Evolutionary conservation across 2,888 invertebrate species (phyloP).

Genomic region (Dendrolimus pini): DNA sequence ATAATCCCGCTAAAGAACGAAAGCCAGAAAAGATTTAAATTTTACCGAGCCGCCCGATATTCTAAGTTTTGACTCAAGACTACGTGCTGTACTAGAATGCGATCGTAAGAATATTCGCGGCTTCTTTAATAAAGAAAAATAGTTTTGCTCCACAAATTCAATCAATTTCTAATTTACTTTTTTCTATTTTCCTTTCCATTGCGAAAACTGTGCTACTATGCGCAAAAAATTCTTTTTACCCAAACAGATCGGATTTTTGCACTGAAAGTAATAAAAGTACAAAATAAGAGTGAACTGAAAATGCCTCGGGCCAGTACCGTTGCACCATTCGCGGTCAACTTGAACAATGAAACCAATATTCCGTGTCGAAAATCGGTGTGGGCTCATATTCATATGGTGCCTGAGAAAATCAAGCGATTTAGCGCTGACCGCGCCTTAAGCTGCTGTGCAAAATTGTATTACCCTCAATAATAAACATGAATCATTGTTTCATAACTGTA

Average conservation of each 20-base stretch:
- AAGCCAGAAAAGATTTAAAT: background rate
- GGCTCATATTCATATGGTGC: slow-evolving; percentile 14
- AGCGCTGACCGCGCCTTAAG: background rate
- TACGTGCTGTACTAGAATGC: no score
- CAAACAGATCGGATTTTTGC: slow-evolving; percentile 10
- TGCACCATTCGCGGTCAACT: slow-evolving; percentile 30
- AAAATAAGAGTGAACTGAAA: slow-evolving; percentile 21
- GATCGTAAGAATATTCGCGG: background rate
- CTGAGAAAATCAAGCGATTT: slow-evolving; percentile 14
- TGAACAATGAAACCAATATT: slow-evolving; percentile 27
- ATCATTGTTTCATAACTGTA: background rate
- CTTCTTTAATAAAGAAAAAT: background rate
- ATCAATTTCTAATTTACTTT: background rate
- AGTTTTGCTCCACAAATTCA: background rate
- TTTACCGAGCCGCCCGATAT: no score
- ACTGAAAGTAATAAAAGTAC: slow-evolving; percentile 15
- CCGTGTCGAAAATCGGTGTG: slow-evolving; percentile 20
- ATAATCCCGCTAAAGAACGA: no score
- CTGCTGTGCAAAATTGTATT: slow-evolving; percentile 3
- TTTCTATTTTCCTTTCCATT: background rate
- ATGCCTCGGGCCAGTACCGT: slow-evolving; percentile 30
- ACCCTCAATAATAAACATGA: slow-evolving; percentile 3
- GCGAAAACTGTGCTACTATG: slow-evolving; percentile 6
- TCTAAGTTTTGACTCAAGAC: no score
- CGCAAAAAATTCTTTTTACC: slow-evolving; percentile 4